Evolutionary conservation across 2,797 vertebrate genomes (phyloP), one percentile per base, ranked within the genome.

Genomic region (Threskiornis aethiopicus): DNA sequence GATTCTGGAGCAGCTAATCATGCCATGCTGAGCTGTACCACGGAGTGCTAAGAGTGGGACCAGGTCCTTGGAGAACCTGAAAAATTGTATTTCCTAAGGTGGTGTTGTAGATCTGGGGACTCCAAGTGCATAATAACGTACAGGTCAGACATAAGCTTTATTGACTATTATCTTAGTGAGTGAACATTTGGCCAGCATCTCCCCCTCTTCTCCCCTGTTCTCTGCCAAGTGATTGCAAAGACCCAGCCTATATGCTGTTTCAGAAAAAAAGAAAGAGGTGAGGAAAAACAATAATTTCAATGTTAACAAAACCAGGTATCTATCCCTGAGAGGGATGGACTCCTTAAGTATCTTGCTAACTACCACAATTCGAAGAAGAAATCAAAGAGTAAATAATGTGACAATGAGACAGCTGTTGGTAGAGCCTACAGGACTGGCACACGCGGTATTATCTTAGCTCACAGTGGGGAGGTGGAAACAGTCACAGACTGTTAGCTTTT

Each of bases 261-360:
- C 52, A 51, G 49, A 49, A 51, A 49, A 57, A 54, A 41, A 39
- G 7, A 26, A 37, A 65, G 31, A 64, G 5, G 22, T n/a, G 39
- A 75, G 35, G 2, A 91, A 76, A 67, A 18, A 0, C 4, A 70
- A 22, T 25, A 1, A n/a, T 37, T 79, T 78, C 3, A 31, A 16
- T 59, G 20, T 42, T 80, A 54, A 21, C 5, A 75, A 66, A 75
- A 2, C 8, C 4, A 37, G 16, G 7, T 57, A 49, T 9, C 8
- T 12, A 44, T n/a, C 19, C 6, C 1, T 21, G 19, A 11, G 25
- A 70, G 10, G 1, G 10, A 3, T 57, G 14, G 13, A 14, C 25
- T 86, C 3, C 0, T 41, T 76, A 46, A 59, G 5, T 29, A 33
- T 19, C 25, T 71, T 46, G 31, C 16, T 71, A 65, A 41, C 13